Evolutionary conservation across 2,797 vertebrate genomes (phyloP), one percentile per base, ranked within the genome.

Genomic region (Urosaurus nigricauda): DNA sequence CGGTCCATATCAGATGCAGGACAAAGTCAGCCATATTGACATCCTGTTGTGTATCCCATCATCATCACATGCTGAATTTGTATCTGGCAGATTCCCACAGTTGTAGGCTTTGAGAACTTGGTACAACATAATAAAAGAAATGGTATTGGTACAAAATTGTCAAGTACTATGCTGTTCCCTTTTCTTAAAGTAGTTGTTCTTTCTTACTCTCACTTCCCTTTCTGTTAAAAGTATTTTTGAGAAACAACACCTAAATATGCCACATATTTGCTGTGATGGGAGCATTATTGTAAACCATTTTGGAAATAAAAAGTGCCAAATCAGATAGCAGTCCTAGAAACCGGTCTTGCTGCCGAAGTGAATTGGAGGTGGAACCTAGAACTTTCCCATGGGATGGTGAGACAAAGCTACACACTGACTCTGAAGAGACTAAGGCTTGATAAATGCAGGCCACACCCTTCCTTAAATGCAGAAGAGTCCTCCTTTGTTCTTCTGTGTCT

Each of bases 51-150:
- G 17, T 63, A 37, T 35, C 53, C 29, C 82, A 16, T 21, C 40
- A 63, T 32, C 37, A 82, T 79, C 86, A 63, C 79, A 63, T 79
- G 37, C 78, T 87, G 24, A 87, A 71, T 87, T 81, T 37, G 74
- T 19, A 13, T 78, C 37, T 88, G 58, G 73, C 3, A 47, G 40
- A 88, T 88, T 35, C 71, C 40, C 78, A 70, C 13, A 40, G 75
- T 53, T 8, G 9, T n/a, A 35, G 11, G 80, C 65, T 87, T 88
- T 65, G 16, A 40, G 35, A 78, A 56, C 35, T 32, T 7, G 13
- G 11, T 24, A 5, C 17, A 68, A 47, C 8, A 51, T 83, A 56
- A 70, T 29, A 78, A 70, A 32, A 70, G 17, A 37, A 21, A 75
- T 5, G 4, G 24, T 4, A 11, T 9, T 84, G 19, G 13, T 70